phyloP scores from a whole-genome alignment of 35 echinoderm and acorn worm species.

The Ophiothrix spiculata region DNA sequence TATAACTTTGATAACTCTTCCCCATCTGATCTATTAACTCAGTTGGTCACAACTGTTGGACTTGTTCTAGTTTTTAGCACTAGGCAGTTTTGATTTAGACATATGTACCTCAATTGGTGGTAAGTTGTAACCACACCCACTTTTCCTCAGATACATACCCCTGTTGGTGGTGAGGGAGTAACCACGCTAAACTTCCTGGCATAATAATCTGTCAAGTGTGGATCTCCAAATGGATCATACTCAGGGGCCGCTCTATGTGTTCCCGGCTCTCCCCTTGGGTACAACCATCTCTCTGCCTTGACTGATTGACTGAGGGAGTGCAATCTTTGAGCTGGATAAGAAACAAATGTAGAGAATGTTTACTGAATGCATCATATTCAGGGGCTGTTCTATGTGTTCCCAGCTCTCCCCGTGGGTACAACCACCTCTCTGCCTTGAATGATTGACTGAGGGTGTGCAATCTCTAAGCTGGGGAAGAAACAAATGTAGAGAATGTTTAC shows the following conservation, averaged over 20 bases:
- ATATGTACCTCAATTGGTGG: too few species aligned
- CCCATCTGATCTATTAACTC: too few species aligned
- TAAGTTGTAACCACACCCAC: too few species aligned
- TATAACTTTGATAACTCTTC: too few species aligned
- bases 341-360: too few species aligned
- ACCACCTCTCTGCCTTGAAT: slow-evolving; percentile 24
- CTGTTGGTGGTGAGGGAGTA: slow-evolving; percentile 51
- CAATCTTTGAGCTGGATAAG: slow-evolving; percentile 33
- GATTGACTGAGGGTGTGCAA: slow-evolving; percentile 58
- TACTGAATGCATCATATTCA: slow-evolving; percentile 73
- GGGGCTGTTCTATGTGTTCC: slow-evolving; percentile 56
- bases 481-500: background rate
- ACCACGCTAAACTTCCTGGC: slow-evolving; percentile 84
- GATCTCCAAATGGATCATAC: slow-evolving; percentile 85
- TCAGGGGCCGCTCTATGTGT: slow-evolving; percentile 55
- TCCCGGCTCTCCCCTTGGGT: slow-evolving; percentile 79
- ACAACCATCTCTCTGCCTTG: slow-evolving; percentile 36
- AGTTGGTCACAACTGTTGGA: too few species aligned
- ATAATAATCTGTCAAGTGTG: slow-evolving; percentile 88
- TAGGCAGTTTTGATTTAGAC: too few species aligned
- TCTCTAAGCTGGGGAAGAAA: slow-evolving; percentile 25
- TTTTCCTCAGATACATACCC: slow-evolving; percentile 46
- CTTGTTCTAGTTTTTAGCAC: too few species aligned
- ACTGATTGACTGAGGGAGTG: slow-evolving; percentile 58
- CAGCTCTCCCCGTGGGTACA: slow-evolving; percentile 79